phyloP scores from a whole-genome alignment of 2,888 invertebrate species.

The Hylaea fasciaria region DNA sequence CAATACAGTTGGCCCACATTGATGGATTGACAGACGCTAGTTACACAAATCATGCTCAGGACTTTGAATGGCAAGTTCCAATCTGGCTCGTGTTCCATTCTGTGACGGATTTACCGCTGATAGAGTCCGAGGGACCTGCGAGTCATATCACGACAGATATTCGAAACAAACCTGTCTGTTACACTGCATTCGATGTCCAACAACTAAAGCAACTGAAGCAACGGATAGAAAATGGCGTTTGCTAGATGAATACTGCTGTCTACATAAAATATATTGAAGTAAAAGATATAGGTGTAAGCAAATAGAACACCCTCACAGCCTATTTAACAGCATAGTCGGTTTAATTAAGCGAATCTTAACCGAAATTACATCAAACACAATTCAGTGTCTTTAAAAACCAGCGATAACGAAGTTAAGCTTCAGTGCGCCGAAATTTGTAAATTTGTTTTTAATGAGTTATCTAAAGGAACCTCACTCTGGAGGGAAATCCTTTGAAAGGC shows the following conservation, averaged over 20 bases:
- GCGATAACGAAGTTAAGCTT: conserved; percentile 22
- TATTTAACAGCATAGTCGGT: too few relatives aligned
- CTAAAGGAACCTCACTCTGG: conserved; percentile 58
- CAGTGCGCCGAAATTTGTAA: conserved; percentile 45
- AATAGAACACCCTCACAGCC: too few relatives aligned
- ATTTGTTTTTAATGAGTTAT: conserved; percentile 68
- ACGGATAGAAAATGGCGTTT: too few relatives aligned
- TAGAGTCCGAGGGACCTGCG: conserved; percentile 30
- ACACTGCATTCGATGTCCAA: conserved; percentile 7
- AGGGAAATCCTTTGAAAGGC: conserved; percentile 64
- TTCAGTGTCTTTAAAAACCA: conserved; percentile 1
- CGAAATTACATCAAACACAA: conserved; percentile 6
- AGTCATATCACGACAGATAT: conserved; percentile 34
- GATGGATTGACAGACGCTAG: conserved; percentile 39
- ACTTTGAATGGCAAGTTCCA: conserved; percentile 43
- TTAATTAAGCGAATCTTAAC: background rate
- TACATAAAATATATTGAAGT: background rate
- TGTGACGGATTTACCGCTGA: conserved; percentile 45
- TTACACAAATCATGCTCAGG: conserved; percentile 43
- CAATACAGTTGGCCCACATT: conserved; percentile 19
- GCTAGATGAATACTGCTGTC: too few relatives aligned
- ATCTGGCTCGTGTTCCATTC: conserved; percentile 43
- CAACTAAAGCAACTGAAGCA: too few relatives aligned
- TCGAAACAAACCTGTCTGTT: conserved; percentile 23
- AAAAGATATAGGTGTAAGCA: background rate